phyloP scores from a whole-genome alignment of 2,113 vertebrate genomes.

The Pelecanus crispus region DNA sequence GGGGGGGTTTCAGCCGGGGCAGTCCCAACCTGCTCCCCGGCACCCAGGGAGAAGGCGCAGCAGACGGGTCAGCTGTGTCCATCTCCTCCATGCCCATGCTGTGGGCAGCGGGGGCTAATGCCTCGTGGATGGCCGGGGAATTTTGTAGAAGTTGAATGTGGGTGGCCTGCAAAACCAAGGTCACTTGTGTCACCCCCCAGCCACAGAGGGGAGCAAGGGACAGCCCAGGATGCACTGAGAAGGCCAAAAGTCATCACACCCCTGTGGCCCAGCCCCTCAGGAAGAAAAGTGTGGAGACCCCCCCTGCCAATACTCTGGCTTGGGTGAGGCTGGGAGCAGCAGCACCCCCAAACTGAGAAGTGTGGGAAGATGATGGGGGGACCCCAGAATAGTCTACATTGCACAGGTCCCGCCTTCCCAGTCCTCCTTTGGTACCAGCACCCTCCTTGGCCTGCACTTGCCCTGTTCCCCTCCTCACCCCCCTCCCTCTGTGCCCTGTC shows the following conservation, averaged over 20 bases:
- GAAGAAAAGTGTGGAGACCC: not conserved
- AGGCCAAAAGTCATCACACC: not conserved
- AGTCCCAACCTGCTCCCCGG: not conserved
- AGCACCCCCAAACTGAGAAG: not conserved
- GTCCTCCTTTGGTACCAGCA: not conserved
- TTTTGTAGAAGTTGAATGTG: not conserved
- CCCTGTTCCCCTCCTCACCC: not conserved
- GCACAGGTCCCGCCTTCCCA: not conserved
- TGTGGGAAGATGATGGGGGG: not conserved
- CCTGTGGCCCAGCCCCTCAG: not conserved
- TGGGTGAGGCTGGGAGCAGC: not conserved
- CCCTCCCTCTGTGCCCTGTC: not conserved
- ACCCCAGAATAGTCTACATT: not conserved
- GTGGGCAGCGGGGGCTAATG: not conserved
- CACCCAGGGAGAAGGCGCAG: not conserved
- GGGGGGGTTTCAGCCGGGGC: not conserved
- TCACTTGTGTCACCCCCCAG: not conserved
- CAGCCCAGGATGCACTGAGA: not conserved
- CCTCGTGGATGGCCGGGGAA: constrained; percentile 7
- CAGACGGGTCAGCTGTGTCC: not conserved
- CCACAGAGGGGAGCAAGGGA: not conserved
- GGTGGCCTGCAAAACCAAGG: constrained; percentile 40
- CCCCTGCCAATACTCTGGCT: not conserved
- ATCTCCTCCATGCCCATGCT: not conserved
- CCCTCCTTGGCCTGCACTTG: not conserved